A percentile compares a stretch with the other conserved stretches of the same genome.
Conservation (phyloP, 2,888 invertebrate genomes). For the Hemaris fuciformis region DNA sequence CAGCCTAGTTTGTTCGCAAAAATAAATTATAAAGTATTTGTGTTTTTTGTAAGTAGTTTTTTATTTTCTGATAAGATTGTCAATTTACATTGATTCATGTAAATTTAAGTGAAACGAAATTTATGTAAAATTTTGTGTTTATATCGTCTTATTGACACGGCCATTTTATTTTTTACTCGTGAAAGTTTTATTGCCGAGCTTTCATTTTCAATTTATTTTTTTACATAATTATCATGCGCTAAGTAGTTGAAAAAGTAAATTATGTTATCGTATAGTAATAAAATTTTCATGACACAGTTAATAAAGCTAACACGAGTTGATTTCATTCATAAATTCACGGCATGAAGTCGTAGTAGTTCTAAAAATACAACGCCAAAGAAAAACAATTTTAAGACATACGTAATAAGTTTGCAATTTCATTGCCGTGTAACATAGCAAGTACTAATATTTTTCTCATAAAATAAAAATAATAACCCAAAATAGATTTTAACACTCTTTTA, state of each 20-base stretch:
- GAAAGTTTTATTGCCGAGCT: too few relatives aligned
- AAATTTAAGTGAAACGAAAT: too few relatives aligned
- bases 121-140: too few relatives aligned
- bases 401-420: not conserved
- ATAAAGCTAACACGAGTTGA: not conserved
- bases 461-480: not conserved
- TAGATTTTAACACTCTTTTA: not conserved
- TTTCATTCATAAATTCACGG: slow-evolving; percentile 12
- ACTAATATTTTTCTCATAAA: not conserved
- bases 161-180: too few relatives aligned
- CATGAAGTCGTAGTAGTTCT: not conserved
- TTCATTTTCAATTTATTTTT: too few relatives aligned
- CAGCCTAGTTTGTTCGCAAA: not conserved
- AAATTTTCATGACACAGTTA: slow-evolving; percentile 5
- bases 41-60: too few relatives aligned
- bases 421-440: not conserved
- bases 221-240: too few relatives aligned
- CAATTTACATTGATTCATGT: not conserved
- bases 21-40: not conserved
- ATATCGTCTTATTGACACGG: too few relatives aligned
- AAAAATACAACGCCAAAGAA: not conserved
- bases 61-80: too few relatives aligned
- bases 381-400: not conserved
- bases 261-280: not conserved
- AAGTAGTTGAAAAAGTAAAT: slow-evolving; percentile 7